A percentile compares a stretch with the other conserved stretches of the same genome.
phyloP scores from a whole-genome alignment of 2,113 vertebrate species.

The Ictalurus punctatus region DNA sequence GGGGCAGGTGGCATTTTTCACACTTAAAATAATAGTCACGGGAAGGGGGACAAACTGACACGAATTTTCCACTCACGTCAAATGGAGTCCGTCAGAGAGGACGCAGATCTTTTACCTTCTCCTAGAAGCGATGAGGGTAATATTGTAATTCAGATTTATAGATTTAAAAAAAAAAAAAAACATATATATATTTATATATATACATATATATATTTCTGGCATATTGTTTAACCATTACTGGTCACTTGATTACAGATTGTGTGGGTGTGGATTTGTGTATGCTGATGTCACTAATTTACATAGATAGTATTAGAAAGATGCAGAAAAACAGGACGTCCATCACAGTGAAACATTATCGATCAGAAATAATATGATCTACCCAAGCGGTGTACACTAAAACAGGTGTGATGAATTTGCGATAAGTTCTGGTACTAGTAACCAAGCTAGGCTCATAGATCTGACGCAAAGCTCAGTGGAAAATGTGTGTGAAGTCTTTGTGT shows the following conservation, averaged over 20 bases:
- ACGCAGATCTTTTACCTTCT: background rate
- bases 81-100: background rate
- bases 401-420: background rate
- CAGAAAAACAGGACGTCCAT: background rate
- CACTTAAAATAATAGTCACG: slow-evolving; percentile 1
- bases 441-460: background rate
- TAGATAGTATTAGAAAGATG: background rate
- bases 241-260: background rate
- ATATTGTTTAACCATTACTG: background rate
- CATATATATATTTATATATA: too few relatives aligned
- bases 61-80: background rate
- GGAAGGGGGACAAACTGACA: background rate
- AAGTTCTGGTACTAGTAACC: background rate
- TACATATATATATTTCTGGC: too few relatives aligned
- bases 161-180: background rate
- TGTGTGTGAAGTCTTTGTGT: background rate
- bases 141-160: background rate
- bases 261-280: slow-evolving; percentile 10
- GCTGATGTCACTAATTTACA: background rate
- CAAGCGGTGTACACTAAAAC: background rate
- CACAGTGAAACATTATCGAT: background rate
- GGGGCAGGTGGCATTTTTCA: background rate
- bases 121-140: background rate
- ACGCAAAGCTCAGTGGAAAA: background rate
- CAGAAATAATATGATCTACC: background rate